Percentiles rank a stretch among this genome's conserved stretches.
Conservation (phyloP, 2,797 vertebrate species). For the Naso thynnoides region DNA sequence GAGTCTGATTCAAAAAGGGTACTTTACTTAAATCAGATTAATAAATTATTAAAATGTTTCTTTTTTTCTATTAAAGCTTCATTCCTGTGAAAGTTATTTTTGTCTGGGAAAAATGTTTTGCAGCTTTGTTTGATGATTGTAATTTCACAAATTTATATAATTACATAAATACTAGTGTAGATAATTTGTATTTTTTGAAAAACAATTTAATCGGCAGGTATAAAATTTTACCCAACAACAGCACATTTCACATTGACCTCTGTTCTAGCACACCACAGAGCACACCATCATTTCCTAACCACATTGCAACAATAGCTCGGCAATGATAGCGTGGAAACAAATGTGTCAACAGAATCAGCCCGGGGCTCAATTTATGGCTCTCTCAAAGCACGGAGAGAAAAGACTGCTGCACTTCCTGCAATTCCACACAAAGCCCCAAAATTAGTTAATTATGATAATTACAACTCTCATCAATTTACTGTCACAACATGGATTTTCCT, state of each 20-base stretch:
- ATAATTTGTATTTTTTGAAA: neutral
- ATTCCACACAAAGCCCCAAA: constrained; percentile 52
- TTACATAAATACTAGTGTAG: neutral
- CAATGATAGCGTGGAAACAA: constrained; percentile 52
- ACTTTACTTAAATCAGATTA: neutral
- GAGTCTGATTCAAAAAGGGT: neutral
- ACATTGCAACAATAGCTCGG: constrained; percentile 45
- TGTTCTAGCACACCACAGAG: constrained; percentile 7
- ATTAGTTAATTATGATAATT: constrained; percentile 68
- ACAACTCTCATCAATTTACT: constrained; percentile 62
- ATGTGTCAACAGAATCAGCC: constrained; percentile 51
- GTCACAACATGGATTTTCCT: constrained; percentile 39
- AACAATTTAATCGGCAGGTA: neutral
- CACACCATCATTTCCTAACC: constrained; percentile 27
- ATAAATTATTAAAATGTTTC: neutral
- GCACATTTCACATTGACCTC: constrained; percentile 23
- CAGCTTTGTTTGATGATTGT: neutral
- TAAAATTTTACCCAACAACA: neutral
- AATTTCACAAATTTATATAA: neutral
- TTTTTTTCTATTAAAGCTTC: constrained; percentile 5
- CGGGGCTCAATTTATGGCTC: constrained; percentile 51
- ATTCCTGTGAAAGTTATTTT: neutral
- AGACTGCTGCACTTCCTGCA: constrained; percentile 58
- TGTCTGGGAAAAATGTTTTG: neutral
- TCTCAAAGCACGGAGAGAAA: constrained; percentile 44